Conservation (phyloP, 92 coral and sea anemone genomes). For the Epizoanthus illoricatus region DNA sequence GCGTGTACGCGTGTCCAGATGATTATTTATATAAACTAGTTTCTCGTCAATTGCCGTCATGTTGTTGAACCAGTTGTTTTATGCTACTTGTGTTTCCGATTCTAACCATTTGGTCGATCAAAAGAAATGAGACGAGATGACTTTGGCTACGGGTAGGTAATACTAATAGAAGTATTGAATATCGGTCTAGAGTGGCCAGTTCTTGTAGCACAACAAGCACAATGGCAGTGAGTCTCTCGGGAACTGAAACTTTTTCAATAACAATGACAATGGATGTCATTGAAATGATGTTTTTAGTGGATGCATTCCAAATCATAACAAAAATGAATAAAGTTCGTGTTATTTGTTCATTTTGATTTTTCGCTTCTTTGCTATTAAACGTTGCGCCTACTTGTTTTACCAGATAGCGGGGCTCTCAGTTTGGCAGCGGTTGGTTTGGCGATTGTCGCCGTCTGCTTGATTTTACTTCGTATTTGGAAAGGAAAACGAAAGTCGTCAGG, state of each 20-base stretch:
- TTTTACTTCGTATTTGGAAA: slow-evolving; percentile 1
- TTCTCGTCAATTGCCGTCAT: neutral
- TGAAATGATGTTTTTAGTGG: slow-evolving; percentile 13
- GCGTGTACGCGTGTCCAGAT: slow-evolving; percentile 12
- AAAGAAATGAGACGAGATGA: slow-evolving; percentile 1
- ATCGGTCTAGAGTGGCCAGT: neutral
- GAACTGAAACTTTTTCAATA: neutral
- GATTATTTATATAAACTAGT: slow-evolving; percentile 1
- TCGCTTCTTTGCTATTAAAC: neutral
- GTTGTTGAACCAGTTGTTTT: neutral
- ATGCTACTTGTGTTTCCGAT: neutral
- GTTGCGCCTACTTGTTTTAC: neutral
- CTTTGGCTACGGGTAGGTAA: neutral
- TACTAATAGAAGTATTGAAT: neutral
- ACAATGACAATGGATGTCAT: neutral
- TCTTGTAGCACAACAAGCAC: neutral
- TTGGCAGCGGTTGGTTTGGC: neutral
- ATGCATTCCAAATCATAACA: slow-evolving; percentile 27
- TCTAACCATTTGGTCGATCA: slow-evolving; percentile 1
- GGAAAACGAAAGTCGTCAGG: slow-evolving; percentile 9
- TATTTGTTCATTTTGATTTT: neutral
- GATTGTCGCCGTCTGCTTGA: neutral
- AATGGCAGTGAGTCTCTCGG: neutral
- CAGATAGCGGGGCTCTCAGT: neutral
- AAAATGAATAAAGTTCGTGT: neutral